Percentiles rank a stretch among this genome's conserved stretches.
Conservation (phyloP, 2,888 invertebrate genomes). For the Calliopum simillimum region DNA sequence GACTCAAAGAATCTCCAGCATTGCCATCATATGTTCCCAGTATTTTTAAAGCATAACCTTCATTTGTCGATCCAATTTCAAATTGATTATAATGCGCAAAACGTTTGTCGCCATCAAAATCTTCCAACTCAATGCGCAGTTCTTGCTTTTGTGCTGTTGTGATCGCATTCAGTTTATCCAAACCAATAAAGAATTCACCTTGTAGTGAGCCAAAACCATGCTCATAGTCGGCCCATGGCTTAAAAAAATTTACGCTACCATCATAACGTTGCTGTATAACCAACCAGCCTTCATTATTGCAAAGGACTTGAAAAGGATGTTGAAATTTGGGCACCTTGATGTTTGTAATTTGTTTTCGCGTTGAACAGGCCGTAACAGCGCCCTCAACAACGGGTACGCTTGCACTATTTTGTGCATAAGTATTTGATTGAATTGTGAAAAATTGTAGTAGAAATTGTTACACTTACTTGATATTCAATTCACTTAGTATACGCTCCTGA, state of each 20-base stretch:
- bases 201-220: slow-evolving; percentile 48
- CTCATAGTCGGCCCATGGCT: slow-evolving; percentile 48
- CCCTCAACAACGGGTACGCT: neutral
- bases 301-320: neutral
- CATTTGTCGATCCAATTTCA: slow-evolving; percentile 48
- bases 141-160: slow-evolving; percentile 45
- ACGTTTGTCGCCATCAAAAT: slow-evolving; percentile 38
- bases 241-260: slow-evolving; percentile 47
- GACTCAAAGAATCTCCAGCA: slow-evolving; percentile 50
- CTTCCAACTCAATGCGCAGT: slow-evolving; percentile 46
- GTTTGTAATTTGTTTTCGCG: neutral
- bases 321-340: too few relatives aligned
- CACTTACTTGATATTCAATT: neutral
- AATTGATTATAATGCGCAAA: slow-evolving; percentile 51
- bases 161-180: slow-evolving; percentile 49
- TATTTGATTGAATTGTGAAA: neutral
- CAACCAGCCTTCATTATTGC: slow-evolving; percentile 46
- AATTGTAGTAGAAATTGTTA: neutral
- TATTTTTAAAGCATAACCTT: slow-evolving; percentile 49
- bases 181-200: slow-evolving; percentile 52
- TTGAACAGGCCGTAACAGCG: neutral
- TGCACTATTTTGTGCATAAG: neutral
- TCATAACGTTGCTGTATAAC: slow-evolving; percentile 51
- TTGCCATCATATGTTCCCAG: slow-evolving; percentile 48
- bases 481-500: neutral